Evolutionary conservation across 2,888 invertebrate genomes (phyloP), one percentile per base, ranked within the genome.

Genomic region (Temnothorax rugatulus): DNA sequence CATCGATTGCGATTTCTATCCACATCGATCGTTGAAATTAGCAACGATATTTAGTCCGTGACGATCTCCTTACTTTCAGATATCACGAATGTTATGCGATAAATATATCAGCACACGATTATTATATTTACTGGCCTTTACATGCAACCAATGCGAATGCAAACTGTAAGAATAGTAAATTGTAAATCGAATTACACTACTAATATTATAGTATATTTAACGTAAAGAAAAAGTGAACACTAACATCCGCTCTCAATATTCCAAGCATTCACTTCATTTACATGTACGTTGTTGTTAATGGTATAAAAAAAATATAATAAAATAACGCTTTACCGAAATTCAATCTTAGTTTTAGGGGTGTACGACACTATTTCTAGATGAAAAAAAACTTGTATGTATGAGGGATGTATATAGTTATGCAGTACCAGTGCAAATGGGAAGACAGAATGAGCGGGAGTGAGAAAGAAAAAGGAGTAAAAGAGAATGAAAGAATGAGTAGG

Each of bases 321-420:
- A 93, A 91, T 93, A 93, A 93, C 91, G 93, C 93, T 94, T 94
- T 93, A 93, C 91, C 91, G 93, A 93, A 93, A 93, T 93, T 93
- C 92, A 92, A 91, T 91, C 88, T 91, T 93, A 93, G 91, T 91
- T 93, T 91, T 94, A 93, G 90, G 82, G 34, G 29, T 89, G 89
- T 90, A 91, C 91, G 90, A 92, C 91, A 92, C 92, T 93, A 92
- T 91, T 93, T 93, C 92, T 93, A 93, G 92, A 90, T 90, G 77
- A 88, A 88, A 34, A 34, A 34, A 87, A 68, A 87, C 89, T 92
- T 91, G 92, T 91, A 90, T 90, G 92, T 92, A 91, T 91, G 91
- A 90, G 88, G 89, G 86, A 87, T 93, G 93, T 93, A 93, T 87
- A 94, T 93, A 93, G 91, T 91, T 90, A 88, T 85, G 87, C 85